Percentiles rank a stretch among this genome's conserved stretches.
Evolutionary conservation across 2,888 invertebrate genomes (phyloP).

Genomic region (Drosophila mayaguana): DNA sequence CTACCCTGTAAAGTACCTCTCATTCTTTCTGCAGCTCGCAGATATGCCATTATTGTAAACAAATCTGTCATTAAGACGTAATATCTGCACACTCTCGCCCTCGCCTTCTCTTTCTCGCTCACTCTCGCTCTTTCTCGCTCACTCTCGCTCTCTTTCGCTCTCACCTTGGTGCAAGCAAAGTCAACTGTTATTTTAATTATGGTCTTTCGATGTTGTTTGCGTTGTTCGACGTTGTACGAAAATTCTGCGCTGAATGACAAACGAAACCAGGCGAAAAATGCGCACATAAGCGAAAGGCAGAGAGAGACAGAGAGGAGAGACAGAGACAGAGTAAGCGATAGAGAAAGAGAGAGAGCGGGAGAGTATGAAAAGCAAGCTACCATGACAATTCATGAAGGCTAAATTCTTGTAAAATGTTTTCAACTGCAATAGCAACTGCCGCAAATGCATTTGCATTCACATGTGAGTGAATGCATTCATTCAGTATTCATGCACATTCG

Average conservation of each 20-base stretch:
- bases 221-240: slow-evolving; percentile 27
- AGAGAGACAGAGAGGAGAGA: not conserved
- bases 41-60: not conserved
- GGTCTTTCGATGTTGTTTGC: slow-evolving; percentile 44
- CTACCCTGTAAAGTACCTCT: not conserved
- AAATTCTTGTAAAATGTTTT: slow-evolving; percentile 74
- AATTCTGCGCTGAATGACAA: slow-evolving; percentile 56
- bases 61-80: not conserved
- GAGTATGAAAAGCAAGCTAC: slow-evolving; percentile 63
- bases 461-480: slow-evolving; percentile 9
- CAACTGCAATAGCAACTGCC: slow-evolving; percentile 3
- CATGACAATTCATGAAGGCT: slow-evolving; percentile 77
- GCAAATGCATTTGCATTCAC: slow-evolving; percentile 2
- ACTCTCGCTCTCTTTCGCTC: slow-evolving; percentile 2
- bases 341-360: not conserved
- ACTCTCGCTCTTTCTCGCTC: not conserved
- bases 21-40: not conserved
- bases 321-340: slow-evolving; percentile 1
- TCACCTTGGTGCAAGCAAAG: not conserved
- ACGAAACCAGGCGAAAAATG: slow-evolving; percentile 58
- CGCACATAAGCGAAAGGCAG: slow-evolving; percentile 41
- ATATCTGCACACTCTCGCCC: not conserved
- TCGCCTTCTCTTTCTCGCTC: not conserved
- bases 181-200: slow-evolving; percentile 42
- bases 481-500: slow-evolving; percentile 20